phyloP scores from a whole-genome alignment of 2,888 invertebrate genomes.

The Timema cristinae region DNA sequence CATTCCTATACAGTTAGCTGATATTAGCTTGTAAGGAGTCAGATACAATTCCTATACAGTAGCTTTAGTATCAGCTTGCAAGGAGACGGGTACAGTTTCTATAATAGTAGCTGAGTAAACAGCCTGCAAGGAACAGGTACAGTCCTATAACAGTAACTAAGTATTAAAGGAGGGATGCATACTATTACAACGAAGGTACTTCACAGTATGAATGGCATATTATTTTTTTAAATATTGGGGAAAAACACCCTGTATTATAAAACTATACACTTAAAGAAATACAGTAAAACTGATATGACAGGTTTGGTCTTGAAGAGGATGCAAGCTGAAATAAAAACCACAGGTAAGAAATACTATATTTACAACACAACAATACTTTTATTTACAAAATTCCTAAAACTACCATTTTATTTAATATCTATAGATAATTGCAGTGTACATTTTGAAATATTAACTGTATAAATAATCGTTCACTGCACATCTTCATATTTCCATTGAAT shows the following conservation, averaged over 20 bases:
- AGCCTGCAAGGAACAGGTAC: conserved; percentile 62
- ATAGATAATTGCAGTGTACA: too few relatives aligned
- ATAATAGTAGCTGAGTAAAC: conserved; percentile 71
- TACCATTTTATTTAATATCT: neutral
- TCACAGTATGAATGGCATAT: too few relatives aligned
- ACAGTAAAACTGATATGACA: neutral
- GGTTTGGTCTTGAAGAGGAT: neutral
- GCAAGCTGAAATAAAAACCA: neutral
- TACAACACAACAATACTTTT: conserved; percentile 1
- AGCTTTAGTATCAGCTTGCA: too few relatives aligned
- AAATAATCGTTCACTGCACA: neutral
- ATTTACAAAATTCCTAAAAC: too few relatives aligned
- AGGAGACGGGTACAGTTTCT: conserved; percentile 84
- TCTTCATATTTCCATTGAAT: neutral
- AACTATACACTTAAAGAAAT: neutral
- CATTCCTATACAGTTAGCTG: too few relatives aligned
- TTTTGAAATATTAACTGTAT: too few relatives aligned
- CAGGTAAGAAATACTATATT: conserved; percentile 1
- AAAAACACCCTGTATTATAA: neutral
- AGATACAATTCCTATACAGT: too few relatives aligned
- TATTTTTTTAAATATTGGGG: too few relatives aligned
- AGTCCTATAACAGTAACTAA: too few relatives aligned
- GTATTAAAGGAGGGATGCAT: conserved; percentile 75
- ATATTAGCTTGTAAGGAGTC: too few relatives aligned
- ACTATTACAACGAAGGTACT: too few relatives aligned